A percentile compares a stretch with the other conserved stretches of the same genome.
These are phyloP conservation scores for Clivina fossor DNA, from an alignment of 2,888 invertebrate species.

Conservation along the genomic window DNA sequence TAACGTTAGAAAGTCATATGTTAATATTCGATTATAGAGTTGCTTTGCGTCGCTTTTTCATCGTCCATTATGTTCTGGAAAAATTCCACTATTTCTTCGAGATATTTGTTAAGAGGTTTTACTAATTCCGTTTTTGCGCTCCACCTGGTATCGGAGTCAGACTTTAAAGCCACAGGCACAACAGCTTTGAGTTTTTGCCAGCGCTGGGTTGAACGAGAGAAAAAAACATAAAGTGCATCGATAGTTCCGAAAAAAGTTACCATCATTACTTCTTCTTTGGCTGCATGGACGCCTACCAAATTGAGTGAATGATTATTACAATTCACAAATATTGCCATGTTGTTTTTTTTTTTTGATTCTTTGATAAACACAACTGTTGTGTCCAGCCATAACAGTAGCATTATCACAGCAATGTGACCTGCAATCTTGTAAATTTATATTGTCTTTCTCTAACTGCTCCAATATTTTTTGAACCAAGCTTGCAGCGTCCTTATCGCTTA, in stretches of 20 bases:
- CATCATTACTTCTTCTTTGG: constrained; percentile 12
- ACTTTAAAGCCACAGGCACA: constrained; percentile 5
- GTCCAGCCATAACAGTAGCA: constrained; percentile 26
- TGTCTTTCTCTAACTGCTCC: too few species aligned
- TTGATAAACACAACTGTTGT: constrained; percentile 10
- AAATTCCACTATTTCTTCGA: neutral
- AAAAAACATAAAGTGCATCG: constrained; percentile 23
- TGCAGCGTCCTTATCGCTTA: constrained; percentile 7
- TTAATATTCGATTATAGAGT: constrained; percentile 7
- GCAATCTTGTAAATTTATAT: too few species aligned
- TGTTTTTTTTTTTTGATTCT: constrained; percentile 16
- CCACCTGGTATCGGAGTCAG: constrained; percentile 8
- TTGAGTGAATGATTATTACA: constrained; percentile 24
- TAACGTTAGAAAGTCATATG: neutral
- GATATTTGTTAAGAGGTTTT: constrained; percentile 2
- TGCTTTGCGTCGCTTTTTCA: too few species aligned
- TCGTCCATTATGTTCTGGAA: constrained; percentile 8
- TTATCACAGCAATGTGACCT: constrained; percentile 29
- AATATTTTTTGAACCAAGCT: too few species aligned
- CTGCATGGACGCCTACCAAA: too few species aligned
- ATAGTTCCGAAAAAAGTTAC: constrained; percentile 31
- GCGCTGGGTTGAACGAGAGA: constrained; percentile 17
- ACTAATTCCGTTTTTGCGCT: constrained; percentile 15
- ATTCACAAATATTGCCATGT: constrained; percentile 14
- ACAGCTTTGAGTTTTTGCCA: constrained; percentile 20